Evolutionary conservation across 2,888 invertebrate genomes (phyloP), one percentile per base, ranked within the genome.

Genomic region (Mactromeris polynyma): DNA sequence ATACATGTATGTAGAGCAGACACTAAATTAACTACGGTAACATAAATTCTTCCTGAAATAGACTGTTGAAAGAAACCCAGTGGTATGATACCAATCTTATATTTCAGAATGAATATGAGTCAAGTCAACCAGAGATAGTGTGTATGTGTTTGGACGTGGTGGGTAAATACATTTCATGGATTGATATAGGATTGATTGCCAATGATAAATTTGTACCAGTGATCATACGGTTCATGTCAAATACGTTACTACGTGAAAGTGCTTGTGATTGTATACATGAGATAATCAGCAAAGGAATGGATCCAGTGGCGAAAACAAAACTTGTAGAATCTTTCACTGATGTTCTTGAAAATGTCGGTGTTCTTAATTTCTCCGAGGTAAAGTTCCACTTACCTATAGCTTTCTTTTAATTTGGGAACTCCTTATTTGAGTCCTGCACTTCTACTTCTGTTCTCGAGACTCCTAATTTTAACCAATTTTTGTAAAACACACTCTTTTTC

Each of bases 271-370:
- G 97, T 91, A 96, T 97, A 77, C 96, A 96, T 91, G 97, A 97
- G 89, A 97, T 97, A 64, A 95, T 97, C 79, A 96, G 96, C 87
- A 97, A 97, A 94, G 97, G 97, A 90, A 97, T 97, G 97, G 97
- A 97, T n/a, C 97, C 97, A 1, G 93, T 97, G 19, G 97, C 97
- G 54, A 97, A 97, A 94, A 96, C 97, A 1, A 96, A 97, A 89
- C 96, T 97, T 17, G 96, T 97, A 26, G 97, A 97, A 92, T 97
- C 97, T 4, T 97, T 97, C 92, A 96, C 97, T 38, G 93, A 95
- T 58, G 96, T 97, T 1, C 93, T 97, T 69, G 96, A 97, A 58
- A 95, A 95, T 89, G 95, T 96, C 69, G 97, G 97, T 31, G 95
- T 97, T 26, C 94, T 97, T 11, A 95, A 95, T 81, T 94, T 96